Evolutionary conservation across 1,140 invertebrate species (phyloP), one percentile per base, ranked within the genome.

Genomic region (Drosophila suzukii): DNA sequence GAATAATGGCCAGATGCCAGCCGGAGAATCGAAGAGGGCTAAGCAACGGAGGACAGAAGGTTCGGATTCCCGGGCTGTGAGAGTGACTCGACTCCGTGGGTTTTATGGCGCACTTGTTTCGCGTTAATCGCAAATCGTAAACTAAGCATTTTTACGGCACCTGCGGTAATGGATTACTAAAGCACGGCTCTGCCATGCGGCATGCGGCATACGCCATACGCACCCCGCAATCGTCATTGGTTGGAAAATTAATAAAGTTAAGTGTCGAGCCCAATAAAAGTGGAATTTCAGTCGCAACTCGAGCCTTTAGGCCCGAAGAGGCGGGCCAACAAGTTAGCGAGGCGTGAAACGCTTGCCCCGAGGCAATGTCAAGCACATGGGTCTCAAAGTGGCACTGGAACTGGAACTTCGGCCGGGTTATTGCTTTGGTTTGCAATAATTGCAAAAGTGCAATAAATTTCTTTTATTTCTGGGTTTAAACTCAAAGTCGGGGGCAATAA

Each of bases 131-230:
- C 80, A 83, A 89, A 86, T 89, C 83, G 83, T 86, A 86, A 86
- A 89, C 84, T 89, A 89, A 86, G 80, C 83, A 86, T 86, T 86
- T 86, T 86, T 89, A 86, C 79, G 84, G 83, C 84, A 86, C 83
- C 83, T 86, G 83, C 84, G 83, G 83, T 86, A 86, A 86, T 86
- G 83, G 83, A 86, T 86, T 86, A 86, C 83, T 70, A 88, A 83
- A 73, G 83, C 75, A 63, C 59, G 59, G 8, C 39, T 20, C 36
- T 38, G 2, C 38, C 8, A n/a, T 7, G 7, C 39, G 39, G n/a
- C 41, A 15, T 43, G 2, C 7, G 6, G 13, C 13, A 7, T 41
- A 15, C 13, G 4, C 39, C 39, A 30, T 30, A 39, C 34, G 44
- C 57, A 61, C 58, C 12, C 11, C 44, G 49, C 47, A 74, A 61